Conservation (phyloP, 2,113 vertebrate species). For the Isurus oxyrinchus region DNA sequence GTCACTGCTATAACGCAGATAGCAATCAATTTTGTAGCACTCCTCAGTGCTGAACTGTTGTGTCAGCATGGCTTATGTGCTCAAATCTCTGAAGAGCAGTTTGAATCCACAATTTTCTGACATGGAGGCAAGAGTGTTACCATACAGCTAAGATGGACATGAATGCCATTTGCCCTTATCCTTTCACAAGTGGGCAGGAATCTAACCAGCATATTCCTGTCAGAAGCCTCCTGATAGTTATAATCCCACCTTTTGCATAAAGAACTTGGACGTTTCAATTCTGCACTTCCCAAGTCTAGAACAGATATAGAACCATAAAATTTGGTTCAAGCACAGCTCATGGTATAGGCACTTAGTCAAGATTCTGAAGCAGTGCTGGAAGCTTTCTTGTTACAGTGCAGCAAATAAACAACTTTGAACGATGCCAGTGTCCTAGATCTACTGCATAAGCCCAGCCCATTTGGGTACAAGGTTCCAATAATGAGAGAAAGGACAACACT, state of each 20-base stretch:
- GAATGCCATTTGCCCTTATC: background rate
- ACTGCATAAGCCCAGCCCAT: background rate
- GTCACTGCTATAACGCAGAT: background rate
- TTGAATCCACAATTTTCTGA: background rate
- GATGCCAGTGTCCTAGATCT: background rate
- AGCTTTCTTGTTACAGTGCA: background rate
- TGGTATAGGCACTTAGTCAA: background rate
- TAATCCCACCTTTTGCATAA: background rate
- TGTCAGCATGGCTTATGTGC: too few species aligned
- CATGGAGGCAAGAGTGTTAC: background rate
- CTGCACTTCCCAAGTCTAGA: background rate
- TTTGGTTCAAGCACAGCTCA: background rate
- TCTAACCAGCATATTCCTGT: background rate
- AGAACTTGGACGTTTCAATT: background rate
- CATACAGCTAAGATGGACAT: background rate
- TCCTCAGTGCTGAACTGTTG: background rate
- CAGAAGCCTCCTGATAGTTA: background rate
- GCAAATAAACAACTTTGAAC: background rate
- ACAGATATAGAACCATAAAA: background rate
- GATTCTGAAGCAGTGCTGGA: background rate
- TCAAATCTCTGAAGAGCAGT: too few species aligned
- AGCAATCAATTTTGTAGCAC: background rate
- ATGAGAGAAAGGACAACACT: background rate
- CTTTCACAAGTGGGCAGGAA: too few species aligned
- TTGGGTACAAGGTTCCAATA: background rate